Conservation (phyloP, 2,797 vertebrate species). For the Labroides dimidiatus region DNA sequence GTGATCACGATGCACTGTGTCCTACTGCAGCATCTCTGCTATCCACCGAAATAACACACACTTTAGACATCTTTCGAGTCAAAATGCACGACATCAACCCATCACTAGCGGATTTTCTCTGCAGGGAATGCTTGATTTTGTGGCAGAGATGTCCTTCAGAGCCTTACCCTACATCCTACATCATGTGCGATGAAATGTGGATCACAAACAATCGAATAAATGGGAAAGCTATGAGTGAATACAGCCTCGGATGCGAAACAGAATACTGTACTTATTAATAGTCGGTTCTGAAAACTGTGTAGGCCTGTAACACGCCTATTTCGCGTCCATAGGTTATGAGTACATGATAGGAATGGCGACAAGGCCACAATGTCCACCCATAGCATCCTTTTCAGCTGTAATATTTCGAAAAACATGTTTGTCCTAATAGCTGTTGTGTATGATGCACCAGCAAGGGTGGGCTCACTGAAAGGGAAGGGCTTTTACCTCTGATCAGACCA, state of each 20-base stretch:
- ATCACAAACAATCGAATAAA: conserved; percentile 11
- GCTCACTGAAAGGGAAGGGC: background rate
- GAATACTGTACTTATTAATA: background rate
- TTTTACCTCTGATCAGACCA: conserved; percentile 11
- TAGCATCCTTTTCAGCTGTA: conserved; percentile 15
- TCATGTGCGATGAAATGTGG: conserved; percentile 23
- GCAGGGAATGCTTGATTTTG: background rate
- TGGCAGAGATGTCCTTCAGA: conserved; percentile 66
- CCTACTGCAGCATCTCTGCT: conserved; percentile 62
- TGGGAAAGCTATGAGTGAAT: background rate
- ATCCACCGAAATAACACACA: conserved; percentile 22
- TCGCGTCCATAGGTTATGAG: conserved; percentile 19
- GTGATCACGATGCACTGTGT: conserved; percentile 61
- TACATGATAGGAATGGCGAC: conserved; percentile 26
- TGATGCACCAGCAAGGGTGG: conserved; percentile 8
- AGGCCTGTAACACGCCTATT: conserved; percentile 19
- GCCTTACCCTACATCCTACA: conserved; percentile 27
- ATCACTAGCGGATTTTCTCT: background rate
- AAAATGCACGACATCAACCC: background rate
- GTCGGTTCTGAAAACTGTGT: background rate
- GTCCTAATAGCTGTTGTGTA: background rate
- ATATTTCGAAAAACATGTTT: conserved; percentile 19
- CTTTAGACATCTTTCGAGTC: background rate
- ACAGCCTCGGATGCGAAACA: background rate
- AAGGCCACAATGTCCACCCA: conserved; percentile 55